Conservation (phyloP, 2,888 invertebrate species). For the Leptinotarsa rubiginosa region DNA sequence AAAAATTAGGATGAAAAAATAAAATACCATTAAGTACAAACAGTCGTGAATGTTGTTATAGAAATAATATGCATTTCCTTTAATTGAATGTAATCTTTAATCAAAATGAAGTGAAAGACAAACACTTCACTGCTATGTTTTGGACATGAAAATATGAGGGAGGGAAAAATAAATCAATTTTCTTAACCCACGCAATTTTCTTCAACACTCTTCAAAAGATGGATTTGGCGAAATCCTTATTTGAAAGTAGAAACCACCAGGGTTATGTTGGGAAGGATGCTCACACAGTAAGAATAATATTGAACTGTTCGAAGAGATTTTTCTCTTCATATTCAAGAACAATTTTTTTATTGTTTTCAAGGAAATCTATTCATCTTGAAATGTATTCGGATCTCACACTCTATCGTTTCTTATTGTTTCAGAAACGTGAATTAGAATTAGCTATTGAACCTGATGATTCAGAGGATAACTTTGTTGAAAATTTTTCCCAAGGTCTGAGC, state of each 20-base stretch:
- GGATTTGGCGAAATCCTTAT: slow-evolving; percentile 93
- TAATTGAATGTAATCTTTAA: too few relatives aligned
- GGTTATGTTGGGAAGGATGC: slow-evolving; percentile 91
- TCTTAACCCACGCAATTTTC: slow-evolving; percentile 1
- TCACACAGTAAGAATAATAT: slow-evolving; percentile 72
- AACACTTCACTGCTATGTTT: too few relatives aligned
- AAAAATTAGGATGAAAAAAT: too few relatives aligned
- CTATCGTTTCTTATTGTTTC: slow-evolving; percentile 46
- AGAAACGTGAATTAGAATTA: slow-evolving; percentile 81
- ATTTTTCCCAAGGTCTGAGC: slow-evolving; percentile 76
- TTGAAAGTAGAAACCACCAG: slow-evolving; percentile 86
- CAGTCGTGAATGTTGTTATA: too few relatives aligned
- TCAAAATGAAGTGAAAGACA: too few relatives aligned
- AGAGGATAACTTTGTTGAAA: slow-evolving; percentile 69
- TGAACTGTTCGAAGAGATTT: neutral
- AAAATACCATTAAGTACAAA: too few relatives aligned
- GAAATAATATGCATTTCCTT: too few relatives aligned
- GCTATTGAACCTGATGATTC: slow-evolving; percentile 85
- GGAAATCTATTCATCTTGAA: neutral
- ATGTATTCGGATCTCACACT: neutral
- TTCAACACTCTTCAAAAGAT: slow-evolving; percentile 66
- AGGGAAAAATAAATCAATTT: neutral
- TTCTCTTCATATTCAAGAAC: neutral
- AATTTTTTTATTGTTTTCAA: too few relatives aligned
- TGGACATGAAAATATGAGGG: neutral